A percentile compares a stretch with the other conserved stretches of the same genome.
Conservation (phyloP, 2,113 vertebrate species). For the Mus musculus region GRCm39 chr19:6615501-6616000, state of each 20-base stretch:
- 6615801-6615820: not conserved
- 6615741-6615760: conserved; percentile 56
- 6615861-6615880: not conserved
- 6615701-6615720: not conserved
- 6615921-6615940: not conserved
- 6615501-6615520: not conserved
- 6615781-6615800: no score
- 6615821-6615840: no score
- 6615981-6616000: no score
- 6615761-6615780: not conserved
- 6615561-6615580: rapidly evolving
- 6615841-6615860: not conserved
- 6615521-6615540: not conserved
- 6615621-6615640: not conserved
- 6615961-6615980: no score
- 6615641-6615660: not conserved
- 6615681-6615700: not conserved
- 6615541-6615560: not conserved
- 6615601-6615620: not conserved
- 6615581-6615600: not conserved
- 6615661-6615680: rapidly evolving
- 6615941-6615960: not conserved
- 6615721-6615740: not conserved
- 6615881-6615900: not conserved
- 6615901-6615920: not conserved